A percentile compares a stretch with the other conserved stretches of the same genome.
Conservation (phyloP, 2,113 vertebrate genomes). For the Ailurus styani region DNA sequence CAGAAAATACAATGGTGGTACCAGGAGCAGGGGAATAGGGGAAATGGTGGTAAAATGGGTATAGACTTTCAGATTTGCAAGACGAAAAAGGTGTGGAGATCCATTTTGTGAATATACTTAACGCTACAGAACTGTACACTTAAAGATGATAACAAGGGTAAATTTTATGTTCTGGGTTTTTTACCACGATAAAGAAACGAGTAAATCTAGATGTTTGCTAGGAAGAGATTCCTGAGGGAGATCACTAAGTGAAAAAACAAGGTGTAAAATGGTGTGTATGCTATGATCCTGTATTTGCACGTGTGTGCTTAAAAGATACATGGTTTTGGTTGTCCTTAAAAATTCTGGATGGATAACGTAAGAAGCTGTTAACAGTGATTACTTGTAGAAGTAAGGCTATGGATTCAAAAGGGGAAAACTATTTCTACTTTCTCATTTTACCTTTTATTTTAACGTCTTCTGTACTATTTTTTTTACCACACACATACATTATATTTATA, state of each 20-base stretch:
- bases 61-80: not conserved
- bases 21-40: not conserved
- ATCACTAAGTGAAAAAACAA: not conserved
- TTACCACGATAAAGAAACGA: not conserved
- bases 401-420: not conserved
- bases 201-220: not conserved
- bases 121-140: not conserved
- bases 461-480: not conserved
- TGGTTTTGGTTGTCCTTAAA: not conserved
- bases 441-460: not conserved
- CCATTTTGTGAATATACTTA: not conserved
- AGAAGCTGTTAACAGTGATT: conserved; percentile 5
- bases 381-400: not conserved
- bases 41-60: not conserved
- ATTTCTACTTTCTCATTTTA: not conserved
- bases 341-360: not conserved
- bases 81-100: not conserved
- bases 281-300: not conserved
- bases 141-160: not conserved
- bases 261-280: not conserved
- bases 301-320: not conserved
- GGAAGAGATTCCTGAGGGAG: not conserved
- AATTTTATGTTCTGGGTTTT: not conserved
- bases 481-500: not conserved
- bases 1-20: not conserved